phyloP scores from a whole-genome alignment of 2,113 vertebrate genomes.

The Myrmophylax atrothorax region DNA sequence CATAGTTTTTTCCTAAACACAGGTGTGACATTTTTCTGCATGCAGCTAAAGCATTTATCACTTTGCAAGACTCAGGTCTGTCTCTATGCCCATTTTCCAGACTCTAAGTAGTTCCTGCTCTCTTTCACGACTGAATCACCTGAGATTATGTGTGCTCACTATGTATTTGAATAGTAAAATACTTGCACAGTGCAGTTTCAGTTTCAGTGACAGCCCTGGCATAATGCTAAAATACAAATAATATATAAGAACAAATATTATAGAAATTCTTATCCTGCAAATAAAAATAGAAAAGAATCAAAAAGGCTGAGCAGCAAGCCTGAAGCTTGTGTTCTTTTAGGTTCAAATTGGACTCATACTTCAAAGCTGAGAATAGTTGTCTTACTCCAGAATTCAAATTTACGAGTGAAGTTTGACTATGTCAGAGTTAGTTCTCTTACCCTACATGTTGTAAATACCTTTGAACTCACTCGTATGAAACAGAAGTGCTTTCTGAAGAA shows the following conservation, averaged over 20 bases:
- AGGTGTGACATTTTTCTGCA: neutral
- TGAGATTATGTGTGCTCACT: neutral
- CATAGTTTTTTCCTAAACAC: neutral
- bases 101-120: neutral
- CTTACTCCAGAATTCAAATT: conserved; percentile 28
- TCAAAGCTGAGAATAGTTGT: conserved; percentile 36
- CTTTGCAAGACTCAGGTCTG: neutral
- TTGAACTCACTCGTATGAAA: conserved; percentile 65
- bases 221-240: neutral
- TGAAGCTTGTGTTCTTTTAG: neutral
- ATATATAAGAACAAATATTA: neutral
- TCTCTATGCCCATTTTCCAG: neutral
- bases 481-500: conserved; percentile 62
- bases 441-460: conserved; percentile 50
- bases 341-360: conserved; percentile 7
- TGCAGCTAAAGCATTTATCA: neutral
- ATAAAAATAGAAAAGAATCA: neutral
- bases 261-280: neutral
- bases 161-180: neutral
- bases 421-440: conserved; percentile 14
- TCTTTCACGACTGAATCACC: neutral
- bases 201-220: neutral
- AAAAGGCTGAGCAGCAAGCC: neutral
- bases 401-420: conserved; percentile 28
- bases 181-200: neutral